phyloP scores from a whole-genome alignment of 1,140 invertebrate genomes.

The Apis cerana region DNA sequence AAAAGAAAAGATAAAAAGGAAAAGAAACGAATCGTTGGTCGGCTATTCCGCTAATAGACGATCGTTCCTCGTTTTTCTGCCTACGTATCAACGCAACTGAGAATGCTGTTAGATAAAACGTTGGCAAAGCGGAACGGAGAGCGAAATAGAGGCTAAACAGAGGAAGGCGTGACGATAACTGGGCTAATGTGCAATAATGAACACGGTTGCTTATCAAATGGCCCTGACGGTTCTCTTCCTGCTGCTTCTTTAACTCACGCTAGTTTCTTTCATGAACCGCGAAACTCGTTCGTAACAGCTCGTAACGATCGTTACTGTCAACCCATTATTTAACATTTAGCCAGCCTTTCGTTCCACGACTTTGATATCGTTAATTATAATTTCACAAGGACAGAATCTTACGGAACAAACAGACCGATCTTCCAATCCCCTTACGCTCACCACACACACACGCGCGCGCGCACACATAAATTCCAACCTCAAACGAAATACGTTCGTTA shows the following conservation, averaged over 20 bases:
- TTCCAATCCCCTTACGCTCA: not conserved
- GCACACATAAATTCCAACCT: not conserved
- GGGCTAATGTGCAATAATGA: constrained; percentile 69
- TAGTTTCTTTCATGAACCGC: constrained; percentile 58
- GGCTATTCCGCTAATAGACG: not conserved
- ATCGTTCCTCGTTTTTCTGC: constrained; percentile 6
- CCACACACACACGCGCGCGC: not conserved
- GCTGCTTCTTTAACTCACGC: constrained; percentile 55
- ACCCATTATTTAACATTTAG: constrained; percentile 44
- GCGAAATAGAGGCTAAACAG: constrained; percentile 35
- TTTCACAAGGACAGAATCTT: constrained; percentile 3
- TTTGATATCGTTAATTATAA: not conserved
- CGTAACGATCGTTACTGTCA: constrained; percentile 42
- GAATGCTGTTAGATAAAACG: constrained; percentile 30
- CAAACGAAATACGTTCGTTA: constrained; percentile 61
- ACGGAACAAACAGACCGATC: not conserved
- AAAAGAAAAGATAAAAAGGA: not conserved
- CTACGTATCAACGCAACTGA: not conserved
- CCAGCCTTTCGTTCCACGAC: not conserved
- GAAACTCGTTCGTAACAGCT: constrained; percentile 51
- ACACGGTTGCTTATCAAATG: constrained; percentile 69
- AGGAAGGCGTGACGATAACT: constrained; percentile 66
- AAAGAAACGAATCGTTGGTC: not conserved
- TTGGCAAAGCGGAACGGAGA: constrained; percentile 26
- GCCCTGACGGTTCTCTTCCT: constrained; percentile 69